Evolutionary conservation across 2,888 invertebrate genomes (phyloP), one percentile per base, ranked within the genome.

Genomic region (Auanema freiburgensis): DNA sequence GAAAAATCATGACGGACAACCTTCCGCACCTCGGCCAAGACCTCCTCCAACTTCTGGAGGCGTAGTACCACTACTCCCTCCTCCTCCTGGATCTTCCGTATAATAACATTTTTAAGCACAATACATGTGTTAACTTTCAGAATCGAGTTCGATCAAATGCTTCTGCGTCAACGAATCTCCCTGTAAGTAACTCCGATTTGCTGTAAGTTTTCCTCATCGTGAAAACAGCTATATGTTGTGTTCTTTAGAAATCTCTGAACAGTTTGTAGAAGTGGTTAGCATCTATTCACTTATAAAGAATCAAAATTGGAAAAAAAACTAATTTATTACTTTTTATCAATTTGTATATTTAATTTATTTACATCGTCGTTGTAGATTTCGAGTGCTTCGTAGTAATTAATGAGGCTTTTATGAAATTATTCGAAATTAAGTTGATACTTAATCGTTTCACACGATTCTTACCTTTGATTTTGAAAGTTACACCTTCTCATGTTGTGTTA

Each of bases 61-160:
- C 0, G 49, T 71, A 8, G 74, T 78, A 10, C 79, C 80, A 1
- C 67, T 82, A 3, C 58, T 80, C 24, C 82, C 82, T 8, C 82
- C 82, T 8, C 82, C 82, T 16, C 82, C 81, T 25, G 67, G 57
- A 44, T 51, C 58, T 23, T 18, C 52, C n/a, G 57, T 57, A 14
- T 18, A 41, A 3, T 56, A 2, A 42, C 23, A 11, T 50, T n/a
- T 1, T 5, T n/a, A 10, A 46, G 10, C 4, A 46, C 10, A 18
- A 16, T 18, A 18, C 33, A 33, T 33, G n/a, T 5, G 16, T n/a
- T 46, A 5, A 5, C 10, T 16, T 46, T n/a, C 10, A 46, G 46
- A 46, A 18, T 18, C 3, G 46, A 46, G 46, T 46, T 46, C 46
- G 18, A 40, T 52, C 52, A 1, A 62, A 23, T 18, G 55, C 55